phyloP scores from a whole-genome alignment of 2,888 invertebrate genomes.

The Andricus quercusramuli region DNA sequence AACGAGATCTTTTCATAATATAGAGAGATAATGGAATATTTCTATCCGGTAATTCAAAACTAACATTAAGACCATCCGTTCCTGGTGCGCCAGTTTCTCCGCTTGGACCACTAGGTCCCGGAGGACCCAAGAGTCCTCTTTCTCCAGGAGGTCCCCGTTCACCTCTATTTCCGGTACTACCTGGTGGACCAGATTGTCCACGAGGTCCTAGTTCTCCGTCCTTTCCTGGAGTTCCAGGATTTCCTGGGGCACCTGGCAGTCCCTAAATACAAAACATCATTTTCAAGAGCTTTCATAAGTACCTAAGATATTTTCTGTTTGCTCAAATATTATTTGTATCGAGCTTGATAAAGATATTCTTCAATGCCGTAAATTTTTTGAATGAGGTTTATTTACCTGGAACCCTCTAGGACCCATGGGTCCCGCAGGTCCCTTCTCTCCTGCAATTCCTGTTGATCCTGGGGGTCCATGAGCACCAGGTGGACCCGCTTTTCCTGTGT shows the following conservation, averaged over 20 bases:
- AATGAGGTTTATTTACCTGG: neutral
- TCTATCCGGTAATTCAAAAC: conserved; percentile 46
- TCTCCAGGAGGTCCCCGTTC: conserved; percentile 88
- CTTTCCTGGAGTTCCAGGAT: conserved; percentile 85
- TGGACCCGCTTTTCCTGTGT: conserved; percentile 88
- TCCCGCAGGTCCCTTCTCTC: conserved; percentile 77
- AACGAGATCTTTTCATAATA: too few species aligned
- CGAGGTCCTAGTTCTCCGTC: conserved; percentile 89
- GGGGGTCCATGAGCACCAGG: conserved; percentile 88
- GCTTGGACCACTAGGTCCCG: conserved; percentile 84
- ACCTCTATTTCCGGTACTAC: conserved; percentile 81
- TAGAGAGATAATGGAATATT: neutral
- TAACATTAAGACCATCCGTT: conserved; percentile 85
- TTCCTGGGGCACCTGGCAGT: conserved; percentile 84
- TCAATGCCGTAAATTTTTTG: too few species aligned
- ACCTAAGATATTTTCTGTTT: too few species aligned
- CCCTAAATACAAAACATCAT: conserved; percentile 80
- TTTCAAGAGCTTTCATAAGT: too few species aligned
- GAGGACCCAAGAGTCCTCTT: conserved; percentile 85
- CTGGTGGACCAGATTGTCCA: conserved; percentile 82
- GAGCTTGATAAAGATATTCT: too few species aligned
- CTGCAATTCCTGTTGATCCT: conserved; percentile 87
- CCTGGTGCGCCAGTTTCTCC: conserved; percentile 86
- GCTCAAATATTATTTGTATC: too few species aligned
- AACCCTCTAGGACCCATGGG: conserved; percentile 81